These are phyloP conservation scores for Dipodomys ordii DNA, from an alignment of 2,113 vertebrate species.

Conservation along the genomic window DNA sequence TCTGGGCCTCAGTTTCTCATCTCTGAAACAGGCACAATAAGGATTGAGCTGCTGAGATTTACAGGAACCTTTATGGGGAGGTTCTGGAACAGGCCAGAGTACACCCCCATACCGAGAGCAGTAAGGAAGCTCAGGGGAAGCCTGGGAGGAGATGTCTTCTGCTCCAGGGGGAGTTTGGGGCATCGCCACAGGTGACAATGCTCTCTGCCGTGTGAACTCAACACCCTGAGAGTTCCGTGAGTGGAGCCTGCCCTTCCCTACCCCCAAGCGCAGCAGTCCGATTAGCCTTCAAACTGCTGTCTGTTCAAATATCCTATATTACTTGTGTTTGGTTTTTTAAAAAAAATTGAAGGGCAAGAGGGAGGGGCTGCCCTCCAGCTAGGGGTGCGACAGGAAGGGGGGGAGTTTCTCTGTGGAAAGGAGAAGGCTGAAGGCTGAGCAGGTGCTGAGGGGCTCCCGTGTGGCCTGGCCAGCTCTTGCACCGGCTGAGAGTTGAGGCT, in stretches of 20 bases:
- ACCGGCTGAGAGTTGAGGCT: neutral
- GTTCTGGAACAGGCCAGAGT: neutral
- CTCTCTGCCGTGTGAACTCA: neutral
- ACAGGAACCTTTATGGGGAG: neutral
- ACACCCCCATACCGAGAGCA: neutral
- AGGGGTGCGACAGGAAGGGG: too few species aligned
- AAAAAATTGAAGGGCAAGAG: neutral
- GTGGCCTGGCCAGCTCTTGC: neutral
- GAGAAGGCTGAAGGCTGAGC: neutral
- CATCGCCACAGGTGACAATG: neutral
- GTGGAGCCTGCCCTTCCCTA: neutral
- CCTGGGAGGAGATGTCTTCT: neutral
- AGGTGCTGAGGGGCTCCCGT: too few species aligned
- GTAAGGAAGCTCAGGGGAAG: neutral
- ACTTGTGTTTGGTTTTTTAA: neutral
- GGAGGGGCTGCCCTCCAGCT: neutral
- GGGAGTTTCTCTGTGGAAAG: too few species aligned
- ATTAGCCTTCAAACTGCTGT: neutral
- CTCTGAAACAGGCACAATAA: neutral
- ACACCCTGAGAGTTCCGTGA: fast-evolving
- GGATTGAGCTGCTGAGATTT: too few species aligned
- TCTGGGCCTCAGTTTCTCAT: neutral
- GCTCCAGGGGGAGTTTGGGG: neutral
- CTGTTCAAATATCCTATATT: neutral
- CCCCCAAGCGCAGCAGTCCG: too few species aligned